phyloP scores from a whole-genome alignment of 2,888 invertebrate genomes.

The Isoperla grammatica region DNA sequence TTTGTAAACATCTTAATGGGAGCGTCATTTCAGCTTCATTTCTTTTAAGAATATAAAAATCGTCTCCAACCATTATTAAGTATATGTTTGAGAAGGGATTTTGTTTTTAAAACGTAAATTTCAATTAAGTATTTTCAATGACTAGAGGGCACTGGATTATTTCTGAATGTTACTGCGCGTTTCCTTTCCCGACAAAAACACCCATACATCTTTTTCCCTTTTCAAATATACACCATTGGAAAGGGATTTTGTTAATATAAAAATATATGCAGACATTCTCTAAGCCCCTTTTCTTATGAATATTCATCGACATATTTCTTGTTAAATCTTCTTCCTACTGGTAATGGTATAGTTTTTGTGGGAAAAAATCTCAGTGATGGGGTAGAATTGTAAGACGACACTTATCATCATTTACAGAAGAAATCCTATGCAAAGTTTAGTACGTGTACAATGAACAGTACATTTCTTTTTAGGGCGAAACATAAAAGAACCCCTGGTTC shows the following conservation, averaged over 20 bases:
- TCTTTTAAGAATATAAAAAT: not conserved
- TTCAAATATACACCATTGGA: conserved; percentile 16
- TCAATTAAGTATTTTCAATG: conserved; percentile 11
- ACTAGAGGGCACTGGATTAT: not conserved
- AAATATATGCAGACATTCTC: conserved; percentile 18
- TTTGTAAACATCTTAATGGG: not conserved
- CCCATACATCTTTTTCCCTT: conserved; percentile 4
- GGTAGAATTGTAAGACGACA: conserved; percentile 11
- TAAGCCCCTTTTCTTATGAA: conserved; percentile 18
- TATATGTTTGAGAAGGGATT: conserved; percentile 6
- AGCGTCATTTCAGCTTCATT: not conserved
- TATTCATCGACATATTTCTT: conserved; percentile 17
- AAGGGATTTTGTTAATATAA: conserved; percentile 14
- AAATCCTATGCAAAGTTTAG: too few species aligned
- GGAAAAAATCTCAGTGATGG: not conserved
- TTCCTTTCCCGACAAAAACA: conserved; percentile 2
- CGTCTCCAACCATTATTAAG: not conserved
- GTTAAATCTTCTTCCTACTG: conserved; percentile 12
- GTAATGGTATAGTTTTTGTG: conserved; percentile 8
- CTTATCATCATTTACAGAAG: conserved; percentile 10
- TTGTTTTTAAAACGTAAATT: not conserved
- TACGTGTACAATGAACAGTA: too few species aligned
- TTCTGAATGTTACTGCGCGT: not conserved
- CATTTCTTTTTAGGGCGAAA: too few species aligned
- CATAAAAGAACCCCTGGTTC: too few species aligned